Evolutionary conservation across 2,113 vertebrate genomes (phyloP).

Genomic region (Ceratotherium simum): DNA sequence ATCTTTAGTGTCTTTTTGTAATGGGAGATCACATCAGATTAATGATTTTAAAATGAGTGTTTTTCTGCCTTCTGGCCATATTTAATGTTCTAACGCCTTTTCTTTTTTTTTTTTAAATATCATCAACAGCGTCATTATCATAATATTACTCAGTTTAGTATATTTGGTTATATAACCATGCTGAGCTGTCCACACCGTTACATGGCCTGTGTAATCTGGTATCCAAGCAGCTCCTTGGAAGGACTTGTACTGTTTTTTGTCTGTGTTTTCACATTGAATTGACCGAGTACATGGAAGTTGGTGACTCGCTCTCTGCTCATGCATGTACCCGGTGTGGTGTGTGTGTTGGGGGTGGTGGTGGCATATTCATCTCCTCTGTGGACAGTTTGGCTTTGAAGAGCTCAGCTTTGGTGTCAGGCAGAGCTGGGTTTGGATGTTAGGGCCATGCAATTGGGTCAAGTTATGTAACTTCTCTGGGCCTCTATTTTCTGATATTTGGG

Average conservation of each 20-base stretch:
- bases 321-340: too few relatives aligned
- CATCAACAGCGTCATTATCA: not conserved
- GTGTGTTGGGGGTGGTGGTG: not conserved
- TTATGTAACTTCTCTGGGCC: not conserved
- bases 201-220: not conserved
- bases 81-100: conserved; percentile 60
- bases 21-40: conserved; percentile 66
- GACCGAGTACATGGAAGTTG: not conserved
- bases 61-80: conserved; percentile 72
- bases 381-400: not conserved
- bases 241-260: not conserved
- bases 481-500: not conserved
- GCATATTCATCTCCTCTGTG: not conserved
- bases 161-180: conserved; percentile 40
- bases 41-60: conserved; percentile 76
- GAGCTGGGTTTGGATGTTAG: not conserved
- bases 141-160: not conserved
- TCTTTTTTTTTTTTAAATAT: not conserved
- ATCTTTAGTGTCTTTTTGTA: conserved; percentile 41
- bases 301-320: rapidly evolving
- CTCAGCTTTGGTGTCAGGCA: not conserved
- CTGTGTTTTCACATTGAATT: conserved; percentile 22
- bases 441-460: not conserved
- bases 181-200: not conserved
- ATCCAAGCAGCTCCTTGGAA: conserved; percentile 12